phyloP scores from a whole-genome alignment of 2,797 vertebrate genomes.

The Coregonus ussuriensis region DNA sequence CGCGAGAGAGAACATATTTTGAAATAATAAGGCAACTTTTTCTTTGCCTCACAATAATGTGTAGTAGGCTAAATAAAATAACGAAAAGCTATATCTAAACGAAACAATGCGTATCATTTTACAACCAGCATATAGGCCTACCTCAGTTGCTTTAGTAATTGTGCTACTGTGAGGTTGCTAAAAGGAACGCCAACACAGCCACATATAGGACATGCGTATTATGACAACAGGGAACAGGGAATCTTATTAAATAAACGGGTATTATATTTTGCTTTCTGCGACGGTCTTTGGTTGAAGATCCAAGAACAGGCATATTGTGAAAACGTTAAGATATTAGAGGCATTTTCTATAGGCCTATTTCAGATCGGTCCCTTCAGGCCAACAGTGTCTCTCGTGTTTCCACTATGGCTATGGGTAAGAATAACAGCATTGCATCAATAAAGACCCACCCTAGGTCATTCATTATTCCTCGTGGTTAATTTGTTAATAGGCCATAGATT shows the following conservation, averaged over 20 bases:
- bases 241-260: not conserved
- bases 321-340: not conserved
- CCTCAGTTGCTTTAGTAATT: slow-evolving; percentile 54
- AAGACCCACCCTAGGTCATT: not conserved
- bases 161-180: slow-evolving; percentile 36
- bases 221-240: not conserved
- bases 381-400: not conserved
- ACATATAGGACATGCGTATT: slow-evolving; percentile 8
- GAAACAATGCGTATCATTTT: slow-evolving; percentile 47
- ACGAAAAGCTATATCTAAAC: slow-evolving; percentile 9
- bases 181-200: slow-evolving; percentile 35
- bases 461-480: slow-evolving; percentile 3
- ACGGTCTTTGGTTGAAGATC: not conserved
- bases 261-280: not conserved
- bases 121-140: slow-evolving; percentile 36
- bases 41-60: not conserved
- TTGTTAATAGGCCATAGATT: not conserved
- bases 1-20: not conserved
- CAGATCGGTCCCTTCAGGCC: not conserved
- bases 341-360: not conserved
- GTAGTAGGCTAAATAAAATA: not conserved
- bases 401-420: not conserved
- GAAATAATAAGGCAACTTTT: not conserved
- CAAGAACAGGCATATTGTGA: not conserved
- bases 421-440: not conserved